phyloP scores from a whole-genome alignment of 2,888 invertebrate genomes.

The Leptopilina drosophilae region DNA sequence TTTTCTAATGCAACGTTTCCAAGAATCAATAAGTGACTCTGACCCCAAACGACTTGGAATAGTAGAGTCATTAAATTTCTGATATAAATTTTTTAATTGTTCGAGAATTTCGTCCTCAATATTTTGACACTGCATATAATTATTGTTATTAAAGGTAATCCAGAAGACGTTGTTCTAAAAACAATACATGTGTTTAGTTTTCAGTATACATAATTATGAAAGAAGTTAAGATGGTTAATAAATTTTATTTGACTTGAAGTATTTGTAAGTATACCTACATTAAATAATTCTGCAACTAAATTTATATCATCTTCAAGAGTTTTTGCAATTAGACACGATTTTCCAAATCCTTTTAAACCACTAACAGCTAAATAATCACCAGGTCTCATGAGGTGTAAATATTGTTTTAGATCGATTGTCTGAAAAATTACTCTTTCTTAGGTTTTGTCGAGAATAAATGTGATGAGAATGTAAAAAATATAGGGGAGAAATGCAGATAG shows the following conservation, averaged over 20 bases:
- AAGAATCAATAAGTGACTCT: slow-evolving; percentile 62
- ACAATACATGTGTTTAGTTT: slow-evolving; percentile 26
- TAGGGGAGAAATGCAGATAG: no score
- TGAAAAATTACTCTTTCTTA: slow-evolving; percentile 64
- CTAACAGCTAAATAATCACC: slow-evolving; percentile 82
- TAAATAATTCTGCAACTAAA: slow-evolving; percentile 79
- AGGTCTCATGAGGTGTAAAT: slow-evolving; percentile 77
- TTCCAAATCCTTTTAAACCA: slow-evolving; percentile 87
- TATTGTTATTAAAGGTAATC: slow-evolving; percentile 76
- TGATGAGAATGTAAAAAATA: no score
- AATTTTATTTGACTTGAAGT: slow-evolving; percentile 29
- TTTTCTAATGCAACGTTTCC: slow-evolving; percentile 68
- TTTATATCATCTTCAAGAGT: slow-evolving; percentile 79
- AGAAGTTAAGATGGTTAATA: no score
- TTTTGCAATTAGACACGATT: slow-evolving; percentile 83
- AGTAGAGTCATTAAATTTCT: slow-evolving; percentile 68
- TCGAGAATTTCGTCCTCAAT: slow-evolving; percentile 70
- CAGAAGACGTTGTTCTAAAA: slow-evolving; percentile 77
- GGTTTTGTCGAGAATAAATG: no score
- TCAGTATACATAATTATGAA: background rate
- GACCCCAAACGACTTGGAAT: slow-evolving; percentile 57
- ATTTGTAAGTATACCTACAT: slow-evolving; percentile 62
- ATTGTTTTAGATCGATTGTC: slow-evolving; percentile 78
- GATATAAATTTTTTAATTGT: slow-evolving; percentile 70
- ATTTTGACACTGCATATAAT: slow-evolving; percentile 55